Conservation (phyloP, 2,797 vertebrate genomes). For the Cetoscarus ocellatus region DNA sequence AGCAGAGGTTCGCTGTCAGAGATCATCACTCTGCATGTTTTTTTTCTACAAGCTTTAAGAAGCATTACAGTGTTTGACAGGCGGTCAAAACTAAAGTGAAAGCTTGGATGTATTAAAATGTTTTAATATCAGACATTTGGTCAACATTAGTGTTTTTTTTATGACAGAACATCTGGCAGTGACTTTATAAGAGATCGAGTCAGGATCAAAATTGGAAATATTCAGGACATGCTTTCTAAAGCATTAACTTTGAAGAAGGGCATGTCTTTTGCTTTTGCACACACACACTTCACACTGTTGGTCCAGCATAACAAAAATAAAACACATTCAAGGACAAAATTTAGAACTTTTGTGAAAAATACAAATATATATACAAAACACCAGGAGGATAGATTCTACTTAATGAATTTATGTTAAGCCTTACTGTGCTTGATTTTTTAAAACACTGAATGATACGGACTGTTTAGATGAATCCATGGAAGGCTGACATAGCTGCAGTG, state of each 20-base stretch:
- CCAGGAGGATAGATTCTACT: neutral
- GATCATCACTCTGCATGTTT: neutral
- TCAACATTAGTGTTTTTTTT: neutral
- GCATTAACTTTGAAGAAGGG: neutral
- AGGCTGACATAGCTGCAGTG: too few species aligned
- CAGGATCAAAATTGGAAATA: neutral
- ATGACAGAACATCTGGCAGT: constrained; percentile 18
- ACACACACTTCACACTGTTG: constrained; percentile 10
- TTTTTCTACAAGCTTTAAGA: constrained; percentile 2
- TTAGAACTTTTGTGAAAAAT: neutral
- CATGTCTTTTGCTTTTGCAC: constrained; percentile 11
- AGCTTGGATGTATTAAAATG: constrained; percentile 2
- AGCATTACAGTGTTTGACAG: neutral
- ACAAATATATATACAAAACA: neutral
- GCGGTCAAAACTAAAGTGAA: neutral
- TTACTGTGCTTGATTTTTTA: constrained; percentile 10
- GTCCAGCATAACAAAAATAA: neutral
- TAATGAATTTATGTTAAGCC: constrained; percentile 16
- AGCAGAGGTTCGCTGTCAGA: constrained; percentile 20
- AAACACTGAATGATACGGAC: constrained; percentile 1
- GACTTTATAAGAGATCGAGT: constrained; percentile 1
- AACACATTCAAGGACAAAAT: neutral
- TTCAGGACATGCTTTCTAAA: constrained; percentile 8
- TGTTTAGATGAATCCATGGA: neutral
- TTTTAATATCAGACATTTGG: constrained; percentile 16